Evolutionary conservation across 2,797 vertebrate genomes (phyloP).

Genomic region (Thunnus albacares): DNA sequence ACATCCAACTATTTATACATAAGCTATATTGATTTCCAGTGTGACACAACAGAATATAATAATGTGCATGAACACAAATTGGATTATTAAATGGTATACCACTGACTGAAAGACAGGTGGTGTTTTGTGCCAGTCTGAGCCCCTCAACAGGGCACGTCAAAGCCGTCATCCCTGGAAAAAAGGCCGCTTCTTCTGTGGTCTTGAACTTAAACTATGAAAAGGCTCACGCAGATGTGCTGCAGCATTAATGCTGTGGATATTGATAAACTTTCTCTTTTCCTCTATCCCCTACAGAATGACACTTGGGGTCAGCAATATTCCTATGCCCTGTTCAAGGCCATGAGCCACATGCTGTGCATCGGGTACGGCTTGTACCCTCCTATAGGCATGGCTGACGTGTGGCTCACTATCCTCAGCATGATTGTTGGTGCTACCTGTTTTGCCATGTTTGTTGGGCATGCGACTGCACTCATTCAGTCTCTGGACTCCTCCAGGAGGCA

Average conservation of each 20-base stretch:
- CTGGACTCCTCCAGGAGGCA: conserved; percentile 97
- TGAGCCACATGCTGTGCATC: conserved; percentile 99
- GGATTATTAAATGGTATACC: background rate
- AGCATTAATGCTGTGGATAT: background rate
- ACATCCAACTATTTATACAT: background rate
- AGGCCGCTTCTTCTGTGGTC: background rate
- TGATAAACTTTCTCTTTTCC: conserved; percentile 19
- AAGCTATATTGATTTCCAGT: background rate
- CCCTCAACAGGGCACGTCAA: background rate
- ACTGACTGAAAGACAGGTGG: background rate
- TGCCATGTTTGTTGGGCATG: conserved; percentile 99
- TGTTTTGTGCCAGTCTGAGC: background rate
- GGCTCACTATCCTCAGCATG: conserved; percentile 99
- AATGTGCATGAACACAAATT: background rate
- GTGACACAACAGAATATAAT: background rate
- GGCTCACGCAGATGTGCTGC: conserved; percentile 1
- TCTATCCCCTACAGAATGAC: conserved; percentile 88
- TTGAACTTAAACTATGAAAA: conserved; percentile 6
- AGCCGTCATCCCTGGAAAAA: conserved; percentile 10
- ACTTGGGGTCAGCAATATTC: conserved; percentile 99
- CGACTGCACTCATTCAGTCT: conserved; percentile 98
- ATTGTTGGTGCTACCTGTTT: conserved; percentile 99
- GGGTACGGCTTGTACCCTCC: conserved; percentile 97
- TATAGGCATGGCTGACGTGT: conserved; percentile 96
- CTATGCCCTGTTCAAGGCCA: conserved; percentile 98